Percentiles rank a stretch among this genome's conserved stretches.
phyloP scores from a whole-genome alignment of 2,888 invertebrate genomes.

The Eupithecia tripunctaria region DNA sequence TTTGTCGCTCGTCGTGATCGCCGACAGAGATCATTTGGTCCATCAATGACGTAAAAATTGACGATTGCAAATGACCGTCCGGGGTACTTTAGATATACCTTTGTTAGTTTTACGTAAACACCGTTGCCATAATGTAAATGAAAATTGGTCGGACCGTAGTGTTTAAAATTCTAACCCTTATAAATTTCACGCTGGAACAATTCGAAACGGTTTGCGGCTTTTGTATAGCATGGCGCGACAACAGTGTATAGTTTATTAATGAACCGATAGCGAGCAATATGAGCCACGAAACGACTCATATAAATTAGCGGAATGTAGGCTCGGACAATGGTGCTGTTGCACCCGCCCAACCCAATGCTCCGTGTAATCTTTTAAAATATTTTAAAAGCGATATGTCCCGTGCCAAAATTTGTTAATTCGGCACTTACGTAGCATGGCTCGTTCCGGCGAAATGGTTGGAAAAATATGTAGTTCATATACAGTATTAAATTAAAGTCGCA shows the following conservation, averaged over 20 bases:
- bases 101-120: constrained; percentile 22
- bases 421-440: constrained; percentile 61
- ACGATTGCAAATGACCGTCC: no score
- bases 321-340: constrained; percentile 66
- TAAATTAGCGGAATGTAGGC: constrained; percentile 67
- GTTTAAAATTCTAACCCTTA: constrained; percentile 65
- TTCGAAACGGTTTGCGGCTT: constrained; percentile 63
- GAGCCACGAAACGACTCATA: constrained; percentile 63
- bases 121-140: constrained; percentile 40
- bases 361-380: constrained; percentile 69
- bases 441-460: constrained; percentile 60
- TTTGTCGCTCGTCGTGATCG: no score
- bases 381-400: constrained; percentile 64
- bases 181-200: constrained; percentile 64
- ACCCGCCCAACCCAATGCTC: constrained; percentile 57
- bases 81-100: background rate
- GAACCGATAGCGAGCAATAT: constrained; percentile 71
- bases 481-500: constrained; percentile 67
- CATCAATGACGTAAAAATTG: no score
- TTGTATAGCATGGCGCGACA: constrained; percentile 64
- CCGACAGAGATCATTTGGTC: no score
- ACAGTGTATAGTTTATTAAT: constrained; percentile 75
- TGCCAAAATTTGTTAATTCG: constrained; percentile 74
- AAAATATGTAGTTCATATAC: constrained; percentile 61
- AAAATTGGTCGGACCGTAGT: constrained; percentile 49